Conservation (phyloP, 2,797 vertebrate species). For the Parauchenoglanis punctatus region DNA sequence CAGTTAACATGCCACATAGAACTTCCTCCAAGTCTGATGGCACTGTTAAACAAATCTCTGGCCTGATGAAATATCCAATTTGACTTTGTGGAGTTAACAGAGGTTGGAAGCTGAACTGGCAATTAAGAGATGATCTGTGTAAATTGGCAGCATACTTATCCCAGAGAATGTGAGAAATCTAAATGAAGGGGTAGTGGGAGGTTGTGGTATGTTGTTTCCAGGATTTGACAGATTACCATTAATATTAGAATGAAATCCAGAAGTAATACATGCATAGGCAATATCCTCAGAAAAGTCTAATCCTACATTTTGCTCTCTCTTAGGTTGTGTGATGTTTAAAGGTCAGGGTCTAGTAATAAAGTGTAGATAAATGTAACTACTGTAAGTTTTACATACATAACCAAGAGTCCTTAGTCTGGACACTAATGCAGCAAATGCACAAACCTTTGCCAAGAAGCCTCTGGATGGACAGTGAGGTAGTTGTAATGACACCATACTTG, state of each 20-base stretch:
- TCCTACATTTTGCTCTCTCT: neutral
- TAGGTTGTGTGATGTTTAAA: neutral
- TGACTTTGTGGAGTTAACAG: neutral
- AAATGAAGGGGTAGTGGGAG: neutral
- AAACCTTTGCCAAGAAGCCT: neutral
- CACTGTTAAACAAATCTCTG: neutral
- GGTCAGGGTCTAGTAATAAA: neutral
- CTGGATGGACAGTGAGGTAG: neutral
- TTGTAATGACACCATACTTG: neutral
- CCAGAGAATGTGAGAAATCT: no score
- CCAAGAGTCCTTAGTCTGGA: neutral
- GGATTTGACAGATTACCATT: neutral
- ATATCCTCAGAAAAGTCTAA: neutral
- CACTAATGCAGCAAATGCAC: neutral
- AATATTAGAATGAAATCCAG: neutral
- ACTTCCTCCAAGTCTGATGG: neutral
- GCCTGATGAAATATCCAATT: neutral
- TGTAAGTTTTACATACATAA: neutral
- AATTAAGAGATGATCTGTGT: neutral
- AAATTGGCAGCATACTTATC: neutral
- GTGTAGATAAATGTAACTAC: neutral
- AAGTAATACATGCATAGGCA: neutral
- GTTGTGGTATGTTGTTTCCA: neutral
- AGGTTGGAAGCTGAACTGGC: neutral
- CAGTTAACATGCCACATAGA: neutral